Conservation (phyloP, 2,113 vertebrate genomes). For the Hirundichthys speculiger region DNA sequence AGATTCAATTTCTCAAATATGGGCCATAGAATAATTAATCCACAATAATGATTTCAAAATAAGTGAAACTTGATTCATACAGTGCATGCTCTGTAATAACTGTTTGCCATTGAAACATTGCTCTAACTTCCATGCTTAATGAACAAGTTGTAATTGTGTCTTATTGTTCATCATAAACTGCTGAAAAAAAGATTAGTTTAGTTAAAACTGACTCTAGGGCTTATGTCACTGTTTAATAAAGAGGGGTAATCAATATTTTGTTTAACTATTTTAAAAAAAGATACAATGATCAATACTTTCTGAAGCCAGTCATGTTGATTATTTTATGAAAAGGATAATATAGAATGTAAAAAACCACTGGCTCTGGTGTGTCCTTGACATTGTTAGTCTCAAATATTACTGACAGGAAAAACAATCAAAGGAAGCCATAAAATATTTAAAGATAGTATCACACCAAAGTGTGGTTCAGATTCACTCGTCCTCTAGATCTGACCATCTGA, state of each 20-base stretch:
- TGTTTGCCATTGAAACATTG: slow-evolving; percentile 18
- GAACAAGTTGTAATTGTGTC: slow-evolving; percentile 47
- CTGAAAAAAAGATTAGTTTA: slow-evolving; percentile 38
- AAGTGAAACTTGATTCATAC: slow-evolving; percentile 23
- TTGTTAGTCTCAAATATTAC: too few relatives aligned
- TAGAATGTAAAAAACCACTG: not conserved
- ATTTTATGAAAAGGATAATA: slow-evolving; percentile 23
- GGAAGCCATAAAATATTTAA: too few relatives aligned
- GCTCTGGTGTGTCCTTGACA: not conserved
- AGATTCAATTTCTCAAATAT: slow-evolving; percentile 43
- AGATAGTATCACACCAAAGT: too few relatives aligned
- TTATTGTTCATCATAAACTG: slow-evolving; percentile 48
- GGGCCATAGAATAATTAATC: slow-evolving; percentile 26
- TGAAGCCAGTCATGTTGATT: slow-evolving; percentile 21
- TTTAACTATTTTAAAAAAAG: slow-evolving; percentile 18
- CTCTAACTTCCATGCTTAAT: slow-evolving; percentile 29
- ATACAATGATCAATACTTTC: slow-evolving; percentile 27
- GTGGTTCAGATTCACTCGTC: too few relatives aligned
- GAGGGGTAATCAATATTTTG: slow-evolving; percentile 15
- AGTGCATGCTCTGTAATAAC: slow-evolving; percentile 16
- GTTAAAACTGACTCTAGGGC: slow-evolving; percentile 32
- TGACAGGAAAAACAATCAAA: too few relatives aligned
- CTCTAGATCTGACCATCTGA: too few relatives aligned
- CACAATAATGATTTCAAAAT: slow-evolving; percentile 29
- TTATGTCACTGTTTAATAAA: slow-evolving; percentile 43